Evolutionary conservation across 2,888 invertebrate species (phyloP), one percentile per base, ranked within the genome.

Genomic region (Synergus itoensis): DNA sequence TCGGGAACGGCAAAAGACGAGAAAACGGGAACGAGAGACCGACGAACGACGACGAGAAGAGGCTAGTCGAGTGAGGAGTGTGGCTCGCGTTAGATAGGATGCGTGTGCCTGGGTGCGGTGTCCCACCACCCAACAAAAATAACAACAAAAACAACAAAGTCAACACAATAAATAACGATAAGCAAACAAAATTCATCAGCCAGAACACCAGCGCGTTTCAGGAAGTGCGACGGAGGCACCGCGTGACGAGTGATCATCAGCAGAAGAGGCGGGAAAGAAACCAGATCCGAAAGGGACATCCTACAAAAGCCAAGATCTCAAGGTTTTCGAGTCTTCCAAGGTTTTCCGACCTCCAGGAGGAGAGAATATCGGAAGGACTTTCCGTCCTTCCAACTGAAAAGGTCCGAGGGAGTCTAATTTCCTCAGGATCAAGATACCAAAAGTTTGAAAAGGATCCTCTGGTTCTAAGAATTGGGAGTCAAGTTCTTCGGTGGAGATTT

Each of bases 101-200:
- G 92, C 92, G 90, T 91, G 91, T 90, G 89, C 90, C 87, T 91
- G 91, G 90, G 91, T 89, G 91, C 91, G 90, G 91, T 90, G 91
- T 89, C 84, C 85, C 86, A 87, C 88, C 90, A 88, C 89, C 90
- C 89, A 87, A 84, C 84, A 79, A 83, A 82, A 83, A 79, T 78
- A 83, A 79, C 83, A 79, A 82, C 75, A 64, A 75, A 41, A 8
- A 57, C 69, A 79, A 69, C 77, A 81, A 80, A 64, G 80, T 81
- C 84, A 84, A 82, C 77, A 81, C 77, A 76, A 83, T 79, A 81
- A 81, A 36, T 67, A 79, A 64, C 45, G 41, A 18, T 62, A 67
- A 80, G 64, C 81, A 78, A 78, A 78, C 78, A 77, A 53, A 53
- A 43, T 60, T 76, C 36, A 53, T 21, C 28, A 69, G 62, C 67